Conservation (phyloP, 2,888 invertebrate species). For the Ophioninae sp. region DNA sequence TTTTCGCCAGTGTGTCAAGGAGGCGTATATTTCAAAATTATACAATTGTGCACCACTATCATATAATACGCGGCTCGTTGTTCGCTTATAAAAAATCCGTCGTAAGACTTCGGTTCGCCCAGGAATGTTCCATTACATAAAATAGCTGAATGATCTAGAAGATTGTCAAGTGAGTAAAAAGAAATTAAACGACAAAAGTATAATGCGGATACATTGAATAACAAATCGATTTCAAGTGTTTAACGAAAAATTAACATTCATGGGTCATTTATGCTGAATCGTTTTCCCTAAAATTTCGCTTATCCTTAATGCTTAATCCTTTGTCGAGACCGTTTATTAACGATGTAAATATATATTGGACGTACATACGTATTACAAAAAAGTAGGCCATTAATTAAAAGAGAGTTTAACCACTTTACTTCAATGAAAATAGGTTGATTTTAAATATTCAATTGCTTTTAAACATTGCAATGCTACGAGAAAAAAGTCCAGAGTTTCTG, state of each 20-base stretch:
- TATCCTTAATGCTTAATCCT: not conserved
- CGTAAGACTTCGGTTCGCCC: slow-evolving; percentile 7
- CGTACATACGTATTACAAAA: not conserved
- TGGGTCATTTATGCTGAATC: not conserved
- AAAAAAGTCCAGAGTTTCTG: not conserved
- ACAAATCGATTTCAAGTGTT: not conserved
- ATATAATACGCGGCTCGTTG: slow-evolving; percentile 25
- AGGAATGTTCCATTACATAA: not conserved
- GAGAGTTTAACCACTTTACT: not conserved
- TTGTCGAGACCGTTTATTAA: not conserved
- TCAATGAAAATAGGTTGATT: not conserved
- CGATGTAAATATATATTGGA: not conserved
- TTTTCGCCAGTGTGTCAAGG: not conserved
- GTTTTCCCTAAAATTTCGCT: not conserved
- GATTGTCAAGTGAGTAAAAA: slow-evolving; percentile 12
- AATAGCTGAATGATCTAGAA: not conserved
- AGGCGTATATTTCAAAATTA: slow-evolving; percentile 24
- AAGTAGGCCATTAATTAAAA: not conserved
- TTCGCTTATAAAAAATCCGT: slow-evolving; percentile 25
- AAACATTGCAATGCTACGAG: not conserved
- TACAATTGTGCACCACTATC: slow-evolving; percentile 37
- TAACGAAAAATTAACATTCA: not conserved
- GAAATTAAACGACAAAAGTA: not conserved
- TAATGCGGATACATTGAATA: not conserved
- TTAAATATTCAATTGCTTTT: not conserved